Percentiles rank a stretch among this genome's conserved stretches.
phyloP scores from a whole-genome alignment of 2,888 invertebrate genomes.

The Liodrosophila aerea region DNA sequence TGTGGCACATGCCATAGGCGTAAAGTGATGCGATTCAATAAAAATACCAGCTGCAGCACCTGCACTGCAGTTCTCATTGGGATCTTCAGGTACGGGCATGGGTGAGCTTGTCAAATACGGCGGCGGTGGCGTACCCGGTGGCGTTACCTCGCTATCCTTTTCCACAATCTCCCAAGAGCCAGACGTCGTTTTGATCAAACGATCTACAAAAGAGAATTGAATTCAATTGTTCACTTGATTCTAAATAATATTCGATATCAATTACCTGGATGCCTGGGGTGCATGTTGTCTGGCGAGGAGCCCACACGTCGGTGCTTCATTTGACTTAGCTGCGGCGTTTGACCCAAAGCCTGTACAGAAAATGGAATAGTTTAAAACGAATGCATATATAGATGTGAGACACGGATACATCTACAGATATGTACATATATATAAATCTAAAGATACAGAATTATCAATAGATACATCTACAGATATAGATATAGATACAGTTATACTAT shows the following conservation, averaged over 20 bases:
- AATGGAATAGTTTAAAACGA: slow-evolving; percentile 5
- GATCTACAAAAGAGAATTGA: slow-evolving; percentile 62
- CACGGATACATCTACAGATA: too few species aligned
- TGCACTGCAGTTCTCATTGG: slow-evolving; percentile 51
- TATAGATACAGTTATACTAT: too few species aligned
- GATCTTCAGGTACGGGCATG: slow-evolving; percentile 71
- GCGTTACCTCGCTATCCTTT: slow-evolving; percentile 84
- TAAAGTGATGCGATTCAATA: slow-evolving; percentile 76
- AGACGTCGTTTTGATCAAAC: slow-evolving; percentile 80
- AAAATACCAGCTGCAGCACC: slow-evolving; percentile 63
- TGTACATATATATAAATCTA: not conserved
- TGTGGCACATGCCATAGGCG: slow-evolving; percentile 61
- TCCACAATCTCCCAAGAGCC: slow-evolving; percentile 82
- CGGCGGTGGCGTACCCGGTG: slow-evolving; percentile 94
- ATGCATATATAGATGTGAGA: not conserved
- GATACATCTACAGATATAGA: too few species aligned
- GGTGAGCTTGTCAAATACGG: slow-evolving; percentile 85
- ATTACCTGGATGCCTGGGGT: slow-evolving; percentile 80
- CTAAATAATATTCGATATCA: not conserved
- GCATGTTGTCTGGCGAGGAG: slow-evolving; percentile 82
- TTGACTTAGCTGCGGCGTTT: slow-evolving; percentile 80
- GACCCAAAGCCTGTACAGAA: slow-evolving; percentile 79
- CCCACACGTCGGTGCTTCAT: slow-evolving; percentile 82
- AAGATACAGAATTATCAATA: too few species aligned
- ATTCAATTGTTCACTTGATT: not conserved